Evolutionary conservation across 1,140 invertebrate genomes (phyloP), one percentile per base, ranked within the genome.

Genomic region (Teleopsis dalmanni): DNA sequence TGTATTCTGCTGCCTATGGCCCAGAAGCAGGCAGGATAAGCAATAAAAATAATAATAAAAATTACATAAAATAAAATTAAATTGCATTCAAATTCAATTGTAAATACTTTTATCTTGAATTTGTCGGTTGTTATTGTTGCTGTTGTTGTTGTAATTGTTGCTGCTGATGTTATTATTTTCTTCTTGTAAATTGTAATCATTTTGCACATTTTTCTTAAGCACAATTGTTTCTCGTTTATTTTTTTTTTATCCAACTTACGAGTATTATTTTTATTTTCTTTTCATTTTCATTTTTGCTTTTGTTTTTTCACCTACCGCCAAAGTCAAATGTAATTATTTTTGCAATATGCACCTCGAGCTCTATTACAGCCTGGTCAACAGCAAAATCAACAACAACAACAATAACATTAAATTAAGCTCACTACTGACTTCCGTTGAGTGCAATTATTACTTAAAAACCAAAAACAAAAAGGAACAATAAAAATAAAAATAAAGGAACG

Each of bases 21-120:
- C 23, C 40, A 3, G 18, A 16, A 19, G 16, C n/a, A 9, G 18
- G 41, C 16, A 43, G 21, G 16, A n/a, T 43, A 18, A 29, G n/a
- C 25, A 43, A 19, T n/a, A n/a, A n/a, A n/a, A n/a, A n/a, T n/a
- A n/a, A n/a, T n/a, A n/a, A n/a, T n/a, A n/a, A n/a, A n/a, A n/a
- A n/a, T n/a, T n/a, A n/a, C n/a, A n/a, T n/a, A n/a, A n/a, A n/a
- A n/a, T n/a, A n/a, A n/a, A n/a, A n/a, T n/a, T n/a, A 27, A 43
- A 43, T 43, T 43, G 31, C 41, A 43, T 11, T 27, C 41, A 43
- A 43, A 43, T 43, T 43, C 41, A 43, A 43, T 43, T 43, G 41
- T 43, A 43, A 43, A 43, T 21, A 27, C 41, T 29, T 14, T 43
- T 43, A 29, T 29, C 31, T 27, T 43, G 41, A 25, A 29, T 25